phyloP scores from a whole-genome alignment of 2,113 vertebrate genomes.

The Aleadryas rufinucha region DNA sequence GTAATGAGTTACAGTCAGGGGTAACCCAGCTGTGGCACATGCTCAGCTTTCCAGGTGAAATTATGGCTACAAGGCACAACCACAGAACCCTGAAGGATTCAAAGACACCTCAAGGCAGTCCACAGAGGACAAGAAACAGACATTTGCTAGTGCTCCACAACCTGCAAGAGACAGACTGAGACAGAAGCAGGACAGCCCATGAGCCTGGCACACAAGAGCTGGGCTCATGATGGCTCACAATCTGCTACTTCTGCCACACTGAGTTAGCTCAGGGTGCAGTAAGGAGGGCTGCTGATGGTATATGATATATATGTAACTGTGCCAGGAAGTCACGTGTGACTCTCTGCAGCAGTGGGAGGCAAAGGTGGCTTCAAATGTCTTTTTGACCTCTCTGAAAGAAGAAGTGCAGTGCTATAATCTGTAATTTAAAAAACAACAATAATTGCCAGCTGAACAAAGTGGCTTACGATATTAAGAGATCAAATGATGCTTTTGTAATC shows the following conservation, averaged over 20 bases:
- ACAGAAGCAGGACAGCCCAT: background rate
- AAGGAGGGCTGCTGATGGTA: background rate
- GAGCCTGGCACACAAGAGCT: background rate
- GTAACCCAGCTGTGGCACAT: background rate
- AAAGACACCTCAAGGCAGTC: background rate
- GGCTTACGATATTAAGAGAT: background rate
- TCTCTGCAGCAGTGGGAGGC: background rate
- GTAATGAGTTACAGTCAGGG: background rate
- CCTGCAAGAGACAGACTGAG: background rate
- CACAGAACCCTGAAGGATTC: background rate
- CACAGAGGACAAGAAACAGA: background rate
- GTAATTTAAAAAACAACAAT: background rate
- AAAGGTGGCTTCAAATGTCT: background rate
- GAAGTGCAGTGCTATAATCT: background rate
- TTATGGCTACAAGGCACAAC: background rate
- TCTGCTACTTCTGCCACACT: constrained; percentile 7
- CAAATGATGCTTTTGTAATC: background rate
- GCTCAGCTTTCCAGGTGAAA: background rate
- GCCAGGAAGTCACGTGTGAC: background rate
- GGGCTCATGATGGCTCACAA: constrained; percentile 6
- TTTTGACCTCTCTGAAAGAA: background rate
- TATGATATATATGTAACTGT: background rate
- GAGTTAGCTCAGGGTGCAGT: background rate
- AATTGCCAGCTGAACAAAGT: background rate
- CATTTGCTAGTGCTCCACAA: background rate